Evolutionary conservation across 92 coral and sea anemone species (phyloP).

Genomic region (Porites lobata): DNA sequence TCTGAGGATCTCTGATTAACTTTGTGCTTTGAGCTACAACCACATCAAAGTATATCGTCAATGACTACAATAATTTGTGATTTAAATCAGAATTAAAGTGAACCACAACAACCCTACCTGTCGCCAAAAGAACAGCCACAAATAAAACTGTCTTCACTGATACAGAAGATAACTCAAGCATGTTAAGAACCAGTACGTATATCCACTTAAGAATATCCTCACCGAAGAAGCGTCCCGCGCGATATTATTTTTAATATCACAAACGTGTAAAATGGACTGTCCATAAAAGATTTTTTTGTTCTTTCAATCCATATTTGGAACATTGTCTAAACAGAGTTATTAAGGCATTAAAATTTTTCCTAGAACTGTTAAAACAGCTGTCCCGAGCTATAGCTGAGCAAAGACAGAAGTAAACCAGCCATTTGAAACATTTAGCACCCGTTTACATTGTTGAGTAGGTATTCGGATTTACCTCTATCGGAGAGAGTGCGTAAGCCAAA

Average conservation of each 20-base stretch:
- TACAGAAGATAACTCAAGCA: conserved; percentile 29
- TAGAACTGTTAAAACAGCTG: conserved; percentile 41
- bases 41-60: background rate
- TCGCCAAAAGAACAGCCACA: conserved; percentile 17
- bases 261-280: conserved; percentile 34
- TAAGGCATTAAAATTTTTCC: background rate
- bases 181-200: background rate
- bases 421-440: conserved; percentile 22
- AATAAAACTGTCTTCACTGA: conserved; percentile 53
- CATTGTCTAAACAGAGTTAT: background rate
- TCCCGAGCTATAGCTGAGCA: conserved; percentile 18
- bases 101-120: conserved; percentile 30
- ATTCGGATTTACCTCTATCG: background rate
- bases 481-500: background rate
- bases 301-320: conserved; percentile 36
- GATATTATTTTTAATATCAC: background rate
- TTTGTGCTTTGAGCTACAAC: background rate
- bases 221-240: background rate
- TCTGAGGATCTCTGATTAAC: no score
- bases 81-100: no score
- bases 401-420: conserved; percentile 15
- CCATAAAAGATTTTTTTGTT: background rate
- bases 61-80: background rate
- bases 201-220: background rate
- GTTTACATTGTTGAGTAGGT: background rate